Evolutionary conservation across 2,113 vertebrate species (phyloP).

Genomic region (Centropus unirufus): DNA sequence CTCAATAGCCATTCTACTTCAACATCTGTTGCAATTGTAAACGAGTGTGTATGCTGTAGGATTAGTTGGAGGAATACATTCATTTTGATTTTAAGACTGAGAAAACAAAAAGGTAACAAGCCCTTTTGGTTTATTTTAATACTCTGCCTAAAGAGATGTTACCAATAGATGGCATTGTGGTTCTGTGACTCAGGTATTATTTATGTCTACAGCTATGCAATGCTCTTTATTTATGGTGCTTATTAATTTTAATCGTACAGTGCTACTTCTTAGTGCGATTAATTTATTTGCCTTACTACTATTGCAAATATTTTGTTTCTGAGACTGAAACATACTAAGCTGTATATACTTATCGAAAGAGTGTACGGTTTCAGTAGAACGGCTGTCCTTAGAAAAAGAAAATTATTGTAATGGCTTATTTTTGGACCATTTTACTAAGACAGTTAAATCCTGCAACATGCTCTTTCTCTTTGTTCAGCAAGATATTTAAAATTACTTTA

Average conservation of each 20-base stretch:
- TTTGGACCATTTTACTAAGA: background rate
- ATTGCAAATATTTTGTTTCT: background rate
- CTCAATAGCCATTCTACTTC: conserved; percentile 9
- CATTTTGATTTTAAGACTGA: background rate
- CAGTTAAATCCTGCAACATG: background rate
- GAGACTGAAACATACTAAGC: background rate
- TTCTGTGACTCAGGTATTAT: background rate
- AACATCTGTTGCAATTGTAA: background rate
- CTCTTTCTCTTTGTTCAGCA: conserved; percentile 10
- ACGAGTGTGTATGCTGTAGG: background rate
- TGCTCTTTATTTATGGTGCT: background rate
- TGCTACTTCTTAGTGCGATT: background rate
- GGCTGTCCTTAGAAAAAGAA: background rate
- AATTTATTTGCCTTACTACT: background rate
- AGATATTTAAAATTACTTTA: background rate
- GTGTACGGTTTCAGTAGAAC: background rate
- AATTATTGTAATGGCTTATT: background rate
- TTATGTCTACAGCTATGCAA: background rate
- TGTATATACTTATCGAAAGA: background rate
- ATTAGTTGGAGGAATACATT: conserved; percentile 5
- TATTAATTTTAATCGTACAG: background rate
- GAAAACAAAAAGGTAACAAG: background rate
- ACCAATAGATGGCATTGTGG: conserved; percentile 67
- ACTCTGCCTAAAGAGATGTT: background rate
- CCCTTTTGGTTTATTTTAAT: background rate